These are phyloP conservation scores for Trichonephila clavipes DNA, from an alignment of 1,140 invertebrate species.

Conservation along the genomic window DNA sequence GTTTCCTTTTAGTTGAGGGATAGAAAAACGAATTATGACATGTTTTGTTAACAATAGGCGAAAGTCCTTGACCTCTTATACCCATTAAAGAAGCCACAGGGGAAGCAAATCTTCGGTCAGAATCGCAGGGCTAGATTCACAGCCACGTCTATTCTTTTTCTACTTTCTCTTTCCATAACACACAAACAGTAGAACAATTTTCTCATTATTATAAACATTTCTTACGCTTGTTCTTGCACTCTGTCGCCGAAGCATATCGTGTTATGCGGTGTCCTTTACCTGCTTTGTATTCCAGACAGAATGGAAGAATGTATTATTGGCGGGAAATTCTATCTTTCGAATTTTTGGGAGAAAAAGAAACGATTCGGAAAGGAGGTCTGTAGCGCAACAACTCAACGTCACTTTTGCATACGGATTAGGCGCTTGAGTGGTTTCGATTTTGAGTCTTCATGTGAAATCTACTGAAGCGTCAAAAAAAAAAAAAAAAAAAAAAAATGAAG, in stretches of 20 bases:
- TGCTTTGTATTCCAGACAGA: constrained; percentile 1
- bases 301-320: not conserved
- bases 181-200: constrained; percentile 19
- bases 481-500: not conserved
- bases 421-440: not conserved
- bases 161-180: constrained; percentile 4
- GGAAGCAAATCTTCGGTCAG: constrained; percentile 29
- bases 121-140: constrained; percentile 18
- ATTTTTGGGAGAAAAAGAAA: not conserved
- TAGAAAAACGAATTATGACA: constrained; percentile 39
- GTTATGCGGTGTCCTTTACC: not conserved
- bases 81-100: constrained; percentile 1
- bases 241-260: not conserved
- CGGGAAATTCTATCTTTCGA: not conserved
- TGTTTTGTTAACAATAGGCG: constrained; percentile 37
- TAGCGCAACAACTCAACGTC: not conserved
- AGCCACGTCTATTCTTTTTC: not conserved
- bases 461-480: not conserved
- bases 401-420: constrained; percentile 28
- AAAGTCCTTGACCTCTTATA: constrained; percentile 44
- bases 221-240: not conserved
- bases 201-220: constrained; percentile 22
- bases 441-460: not conserved
- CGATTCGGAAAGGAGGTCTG: not conserved
- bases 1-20: constrained; percentile 45